Base-by-base conservation (phyloP, 92 coral and sea anemone species). In the Anthopleura xanthogrammica region DNA sequence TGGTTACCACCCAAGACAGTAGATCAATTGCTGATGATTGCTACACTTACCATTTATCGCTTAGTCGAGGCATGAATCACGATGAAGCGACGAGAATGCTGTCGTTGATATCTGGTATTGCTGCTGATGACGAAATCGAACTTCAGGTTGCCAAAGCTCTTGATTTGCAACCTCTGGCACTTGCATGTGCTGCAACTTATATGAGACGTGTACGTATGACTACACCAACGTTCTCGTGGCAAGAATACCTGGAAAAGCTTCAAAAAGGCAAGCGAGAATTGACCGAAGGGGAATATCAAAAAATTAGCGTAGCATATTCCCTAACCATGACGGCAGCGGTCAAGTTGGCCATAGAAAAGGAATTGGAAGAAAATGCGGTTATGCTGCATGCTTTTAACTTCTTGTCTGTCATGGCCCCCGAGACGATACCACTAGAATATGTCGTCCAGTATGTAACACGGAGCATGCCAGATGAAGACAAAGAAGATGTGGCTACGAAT, bases 111-210 rank as follows among this genome's bases (percentile, higher is more conserved):
- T 85, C 84, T 10, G 83, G 72, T 39, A 48, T 70, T 22, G 55
- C 68, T 42, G 71, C n/a, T 39, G 41, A 71, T 66, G n/a, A 70
- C 13, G 72, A 20, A 0, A n/a, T 66, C 75, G 52, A 43, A 10
- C 7, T 36, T 5, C 41, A 77, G 57, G 82, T 84, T 16, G 87
- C 82, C 11, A 14, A 84, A 12, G 65, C 74, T 23, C 81, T 84
- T n/a, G 77, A 60, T 48, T 65, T 41, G 23, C 86, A 83, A 60
- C 86, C 86, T 48, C 78, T 85, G 23, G 87, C 87, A 12, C 58
- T 85, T 62, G 87, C 78, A 0, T 60, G 82, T 23, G 78, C 77
- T 24, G 87, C 77, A 65, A n/a, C 65, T 62, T 77, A 43, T 46
- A 40, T 85, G 75, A 40, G 65, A 64, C 20, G 16, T 12, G 41